A percentile compares a stretch with the other conserved stretches of the same genome.
phyloP scores from a whole-genome alignment of 2,888 invertebrate species.

The Rhogogaster chlorosoma region DNA sequence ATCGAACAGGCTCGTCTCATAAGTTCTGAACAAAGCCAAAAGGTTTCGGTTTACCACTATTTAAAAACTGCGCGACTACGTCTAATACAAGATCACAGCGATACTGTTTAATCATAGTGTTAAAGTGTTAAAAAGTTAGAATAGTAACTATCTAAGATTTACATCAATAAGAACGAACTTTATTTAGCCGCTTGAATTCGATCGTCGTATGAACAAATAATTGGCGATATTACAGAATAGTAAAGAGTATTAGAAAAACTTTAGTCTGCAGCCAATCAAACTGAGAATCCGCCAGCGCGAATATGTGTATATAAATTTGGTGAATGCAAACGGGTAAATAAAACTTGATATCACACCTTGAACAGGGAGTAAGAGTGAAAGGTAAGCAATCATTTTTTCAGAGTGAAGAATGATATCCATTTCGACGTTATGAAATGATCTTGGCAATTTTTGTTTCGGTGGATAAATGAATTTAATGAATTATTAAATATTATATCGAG shows the following conservation, averaged over 20 bases:
- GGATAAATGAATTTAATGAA: conserved; percentile 29
- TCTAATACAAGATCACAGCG: conserved; percentile 45
- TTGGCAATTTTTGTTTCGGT: conserved; percentile 28
- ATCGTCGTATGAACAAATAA: neutral
- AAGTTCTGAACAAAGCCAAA: neutral
- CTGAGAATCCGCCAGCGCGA: neutral
- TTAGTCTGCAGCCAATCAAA: neutral
- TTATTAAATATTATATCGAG: conserved; percentile 62
- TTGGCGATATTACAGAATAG: neutral
- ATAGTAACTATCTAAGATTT: conserved; percentile 44
- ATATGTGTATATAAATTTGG: neutral
- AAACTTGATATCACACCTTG: neutral
- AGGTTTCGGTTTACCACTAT: conserved; percentile 50
- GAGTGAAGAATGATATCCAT: neutral
- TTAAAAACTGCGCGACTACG: conserved; percentile 43
- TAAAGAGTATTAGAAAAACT: neutral
- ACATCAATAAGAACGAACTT: neutral
- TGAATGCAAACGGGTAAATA: neutral
- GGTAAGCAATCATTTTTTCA: neutral
- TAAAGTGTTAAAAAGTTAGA: conserved; percentile 48
- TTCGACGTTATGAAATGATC: neutral
- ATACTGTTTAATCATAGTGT: conserved; percentile 41
- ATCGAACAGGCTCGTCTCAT: conserved; percentile 27
- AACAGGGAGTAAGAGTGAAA: neutral
- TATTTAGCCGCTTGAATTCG: neutral